A percentile compares a stretch with the other conserved stretches of the same genome.
phyloP scores from a whole-genome alignment of 2,888 invertebrate species.

The Luperina nickerlii region DNA sequence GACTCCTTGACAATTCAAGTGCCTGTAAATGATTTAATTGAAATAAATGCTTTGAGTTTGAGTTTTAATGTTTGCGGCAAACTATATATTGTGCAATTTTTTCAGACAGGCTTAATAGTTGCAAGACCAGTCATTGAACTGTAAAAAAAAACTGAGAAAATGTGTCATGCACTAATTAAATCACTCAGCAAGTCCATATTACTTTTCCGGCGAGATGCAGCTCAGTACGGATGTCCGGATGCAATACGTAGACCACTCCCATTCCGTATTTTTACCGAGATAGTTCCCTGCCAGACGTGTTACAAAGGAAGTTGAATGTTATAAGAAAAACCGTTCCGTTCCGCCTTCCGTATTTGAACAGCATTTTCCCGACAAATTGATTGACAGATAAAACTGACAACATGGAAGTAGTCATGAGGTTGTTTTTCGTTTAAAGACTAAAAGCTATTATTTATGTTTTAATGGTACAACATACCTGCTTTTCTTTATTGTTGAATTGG shows the following conservation, averaged over 20 bases:
- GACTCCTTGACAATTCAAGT: neutral
- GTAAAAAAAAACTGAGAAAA: neutral
- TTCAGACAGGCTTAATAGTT: neutral
- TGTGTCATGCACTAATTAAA: conserved; percentile 15
- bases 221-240: conserved; percentile 38
- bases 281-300: conserved; percentile 48
- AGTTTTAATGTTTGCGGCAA: neutral
- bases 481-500: too few species aligned
- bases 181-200: conserved; percentile 1
- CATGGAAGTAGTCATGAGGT: neutral
- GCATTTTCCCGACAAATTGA: conserved; percentile 38
- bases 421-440: neutral
- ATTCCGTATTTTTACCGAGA: conserved; percentile 35
- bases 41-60: neutral
- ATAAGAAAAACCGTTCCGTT: conserved; percentile 40
- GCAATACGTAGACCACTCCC: conserved; percentile 41
- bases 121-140: neutral
- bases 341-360: conserved; percentile 28
- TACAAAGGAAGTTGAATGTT: conserved; percentile 48
- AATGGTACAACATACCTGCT: too few species aligned
- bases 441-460: neutral
- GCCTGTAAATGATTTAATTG: neutral
- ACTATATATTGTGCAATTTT: neutral
- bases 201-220: neutral
- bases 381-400: conserved; percentile 15